Percentiles rank a stretch among this genome's conserved stretches.
Conservation (phyloP, 2,888 invertebrate species). For the Hemistola chrysoprasaria region DNA sequence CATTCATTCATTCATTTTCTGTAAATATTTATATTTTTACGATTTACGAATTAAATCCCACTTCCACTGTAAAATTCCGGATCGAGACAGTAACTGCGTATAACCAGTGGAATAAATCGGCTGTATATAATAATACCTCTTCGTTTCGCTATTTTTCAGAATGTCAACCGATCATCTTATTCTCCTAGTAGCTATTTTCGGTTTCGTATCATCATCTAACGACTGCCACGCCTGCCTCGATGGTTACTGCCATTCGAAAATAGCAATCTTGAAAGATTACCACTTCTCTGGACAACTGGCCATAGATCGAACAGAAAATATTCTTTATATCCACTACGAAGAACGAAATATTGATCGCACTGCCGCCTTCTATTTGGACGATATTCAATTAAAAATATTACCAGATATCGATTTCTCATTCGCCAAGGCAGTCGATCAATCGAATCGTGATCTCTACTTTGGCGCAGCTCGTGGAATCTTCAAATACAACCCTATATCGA, state of each 20-base stretch:
- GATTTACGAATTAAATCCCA: too few relatives aligned
- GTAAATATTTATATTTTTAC: background rate
- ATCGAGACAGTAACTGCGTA: too few relatives aligned
- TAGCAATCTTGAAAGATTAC: constrained; percentile 44
- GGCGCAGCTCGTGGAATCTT: constrained; percentile 55
- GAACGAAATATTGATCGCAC: constrained; percentile 47
- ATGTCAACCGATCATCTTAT: constrained; percentile 12
- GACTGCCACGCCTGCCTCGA: constrained; percentile 60
- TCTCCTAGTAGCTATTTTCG: constrained; percentile 4
- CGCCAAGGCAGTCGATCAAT: constrained; percentile 54
- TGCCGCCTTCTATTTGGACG: constrained; percentile 52
- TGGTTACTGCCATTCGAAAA: constrained; percentile 52
- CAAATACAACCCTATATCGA: constrained; percentile 44
- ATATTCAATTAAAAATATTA: constrained; percentile 41
- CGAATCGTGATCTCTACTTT: constrained; percentile 50
- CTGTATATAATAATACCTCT: too few relatives aligned
- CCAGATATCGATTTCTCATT: constrained; percentile 55
- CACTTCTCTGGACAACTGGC: constrained; percentile 60
- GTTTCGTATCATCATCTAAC: constrained; percentile 8
- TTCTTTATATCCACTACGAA: constrained; percentile 59
- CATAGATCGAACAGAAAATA: constrained; percentile 52
- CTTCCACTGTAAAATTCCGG: too few relatives aligned
- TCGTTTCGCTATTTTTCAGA: constrained; percentile 23
- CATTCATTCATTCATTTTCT: too few relatives aligned
- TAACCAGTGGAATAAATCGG: too few relatives aligned